phyloP scores from a whole-genome alignment of 64 coral and sea anemone genomes.

The Cladopsammia gracilis region DNA sequence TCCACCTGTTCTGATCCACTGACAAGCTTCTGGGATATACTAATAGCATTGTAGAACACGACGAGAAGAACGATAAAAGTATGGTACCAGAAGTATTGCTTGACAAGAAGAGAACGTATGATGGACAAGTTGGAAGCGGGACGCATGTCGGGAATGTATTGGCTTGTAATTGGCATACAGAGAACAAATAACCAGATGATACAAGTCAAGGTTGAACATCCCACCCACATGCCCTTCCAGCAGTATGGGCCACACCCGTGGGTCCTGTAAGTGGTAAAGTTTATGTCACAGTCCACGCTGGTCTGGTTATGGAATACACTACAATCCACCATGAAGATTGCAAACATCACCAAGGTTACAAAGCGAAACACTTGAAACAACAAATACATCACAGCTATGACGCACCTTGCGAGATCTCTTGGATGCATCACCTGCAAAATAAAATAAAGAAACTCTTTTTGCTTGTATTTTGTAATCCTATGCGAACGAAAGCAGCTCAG shows the following conservation, averaged over 20 bases:
- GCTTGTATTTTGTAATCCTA: too few species aligned
- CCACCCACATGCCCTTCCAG: slow-evolving; percentile 65
- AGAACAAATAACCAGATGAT: neutral
- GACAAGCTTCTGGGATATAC: neutral
- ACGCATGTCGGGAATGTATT: slow-evolving; percentile 19
- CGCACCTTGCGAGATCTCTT: too few species aligned
- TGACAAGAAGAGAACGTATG: slow-evolving; percentile 24
- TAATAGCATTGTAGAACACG: slow-evolving; percentile 45
- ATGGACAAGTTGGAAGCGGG: neutral
- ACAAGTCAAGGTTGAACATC: slow-evolving; percentile 21
- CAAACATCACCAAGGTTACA: slow-evolving; percentile 43
- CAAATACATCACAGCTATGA: neutral
- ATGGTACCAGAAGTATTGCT: slow-evolving; percentile 65
- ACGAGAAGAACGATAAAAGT: slow-evolving; percentile 3
- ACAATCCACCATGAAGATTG: slow-evolving; percentile 76
- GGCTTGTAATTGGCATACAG: slow-evolving; percentile 6
- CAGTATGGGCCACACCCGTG: slow-evolving; percentile 33
- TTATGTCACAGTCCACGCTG: slow-evolving; percentile 58
- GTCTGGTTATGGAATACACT: slow-evolving; percentile 28
- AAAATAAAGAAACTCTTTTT: too few species aligned
- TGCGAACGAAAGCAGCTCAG: too few species aligned
- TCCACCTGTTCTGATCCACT: slow-evolving; percentile 18
- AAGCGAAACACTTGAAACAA: slow-evolving; percentile 63
- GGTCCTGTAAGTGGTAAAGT: slow-evolving; percentile 51
- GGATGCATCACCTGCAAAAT: too few species aligned